Evolutionary conservation across 2,888 invertebrate species (phyloP).

Genomic region (Aricia artaxerxes): DNA sequence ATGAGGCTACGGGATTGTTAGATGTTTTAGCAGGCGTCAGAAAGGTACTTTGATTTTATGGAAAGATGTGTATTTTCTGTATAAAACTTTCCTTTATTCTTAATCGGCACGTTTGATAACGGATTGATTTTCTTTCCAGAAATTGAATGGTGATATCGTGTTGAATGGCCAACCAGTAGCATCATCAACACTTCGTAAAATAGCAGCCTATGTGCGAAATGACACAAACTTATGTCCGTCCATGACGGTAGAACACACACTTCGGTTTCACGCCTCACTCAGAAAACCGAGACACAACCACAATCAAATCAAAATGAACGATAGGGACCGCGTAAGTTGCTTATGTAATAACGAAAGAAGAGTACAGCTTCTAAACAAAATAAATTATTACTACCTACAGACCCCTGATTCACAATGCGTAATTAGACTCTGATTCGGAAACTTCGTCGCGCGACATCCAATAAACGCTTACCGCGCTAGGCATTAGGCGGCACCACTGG

Average conservation of each 20-base stretch:
- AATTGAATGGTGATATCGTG: constrained; percentile 88
- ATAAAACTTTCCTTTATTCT: background rate
- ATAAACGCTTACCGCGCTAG: no score
- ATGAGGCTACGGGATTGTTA: constrained; percentile 92
- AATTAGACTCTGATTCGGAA: no score
- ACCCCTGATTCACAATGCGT: no score
- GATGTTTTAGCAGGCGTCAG: constrained; percentile 90
- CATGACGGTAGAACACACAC: constrained; percentile 94
- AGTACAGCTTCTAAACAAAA: no score
- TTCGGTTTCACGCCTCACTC: constrained; percentile 90
- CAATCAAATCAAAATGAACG: constrained; percentile 84
- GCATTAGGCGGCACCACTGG: no score
- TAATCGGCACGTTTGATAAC: background rate
- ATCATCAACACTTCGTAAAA: constrained; percentile 83
- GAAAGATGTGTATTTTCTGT: background rate
- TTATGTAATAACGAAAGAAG: background rate
- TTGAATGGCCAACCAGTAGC: constrained; percentile 93
- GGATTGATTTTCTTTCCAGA: constrained; percentile 51
- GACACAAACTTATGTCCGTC: constrained; percentile 90
- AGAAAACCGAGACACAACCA: constrained; percentile 82
- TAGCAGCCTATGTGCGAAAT: constrained; percentile 88
- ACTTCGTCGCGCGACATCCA: no score
- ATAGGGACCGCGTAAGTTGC: constrained; percentile 84
- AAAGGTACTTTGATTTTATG: constrained; percentile 55
- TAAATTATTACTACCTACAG: no score